A percentile compares a stretch with the other conserved stretches of the same genome.
These are phyloP conservation scores for Falco punctatus DNA, from an alignment of 2,113 vertebrate genomes.

Conservation along the genomic window DNA sequence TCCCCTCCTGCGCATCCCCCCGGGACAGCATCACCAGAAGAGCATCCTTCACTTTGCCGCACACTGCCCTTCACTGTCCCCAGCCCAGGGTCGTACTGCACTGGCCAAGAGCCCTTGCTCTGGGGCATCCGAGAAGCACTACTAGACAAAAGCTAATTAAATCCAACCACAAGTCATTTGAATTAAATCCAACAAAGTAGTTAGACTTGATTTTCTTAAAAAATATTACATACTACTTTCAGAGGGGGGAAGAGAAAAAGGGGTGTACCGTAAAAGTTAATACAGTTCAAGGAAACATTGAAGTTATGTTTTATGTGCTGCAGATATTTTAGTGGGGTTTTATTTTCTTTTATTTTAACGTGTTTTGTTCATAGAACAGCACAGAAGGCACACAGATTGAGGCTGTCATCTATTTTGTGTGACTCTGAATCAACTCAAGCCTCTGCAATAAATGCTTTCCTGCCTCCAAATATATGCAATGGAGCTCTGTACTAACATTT, in stretches of 20 bases:
- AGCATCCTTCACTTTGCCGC: background rate
- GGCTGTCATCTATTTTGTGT: background rate
- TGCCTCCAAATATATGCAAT: background rate
- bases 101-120: background rate
- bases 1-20: background rate
- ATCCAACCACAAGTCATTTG: background rate
- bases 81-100: fast-evolving
- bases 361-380: background rate
- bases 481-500: background rate
- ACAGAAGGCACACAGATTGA: background rate
- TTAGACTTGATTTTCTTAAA: background rate
- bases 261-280: background rate
- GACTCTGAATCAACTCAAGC: background rate
- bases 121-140: background rate
- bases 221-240: background rate
- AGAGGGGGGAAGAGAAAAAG: background rate
- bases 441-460: background rate
- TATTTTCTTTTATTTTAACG: background rate
- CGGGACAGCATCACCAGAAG: fast-evolving
- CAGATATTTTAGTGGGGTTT: background rate
- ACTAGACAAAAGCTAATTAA: background rate
- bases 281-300: background rate
- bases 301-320: background rate
- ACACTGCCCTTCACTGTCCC: background rate
- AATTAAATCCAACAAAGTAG: background rate